Base-by-base conservation (phyloP, 2,888 invertebrate genomes). In the Cremastinae sp. region DNA sequence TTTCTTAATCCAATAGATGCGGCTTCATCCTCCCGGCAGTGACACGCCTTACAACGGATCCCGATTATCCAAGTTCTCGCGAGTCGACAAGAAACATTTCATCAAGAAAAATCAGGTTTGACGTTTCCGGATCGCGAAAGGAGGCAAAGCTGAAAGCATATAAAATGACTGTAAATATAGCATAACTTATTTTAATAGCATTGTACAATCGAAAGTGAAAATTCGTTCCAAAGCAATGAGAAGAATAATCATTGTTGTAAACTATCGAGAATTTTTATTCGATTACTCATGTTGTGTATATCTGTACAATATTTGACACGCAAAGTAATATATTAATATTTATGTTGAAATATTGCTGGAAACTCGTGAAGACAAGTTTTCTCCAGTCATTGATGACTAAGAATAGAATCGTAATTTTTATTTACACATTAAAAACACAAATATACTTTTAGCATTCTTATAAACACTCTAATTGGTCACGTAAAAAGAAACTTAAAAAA, bases 21-120 rank as follows among this genome's bases (percentile, higher is more conserved):
- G 94, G 82, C 91, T 93, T 83, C 92, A 93, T 88, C 94, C 94
- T 22, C 94, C 94, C 12, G 94, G 94, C 82, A 92, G 92, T 80
- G 93, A 93, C 62, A 89, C 90, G 47, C 91, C 92, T 1, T 92
- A 90, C 82, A 91, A 92, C 79, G 92, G 91, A 51, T 88, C 90
- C 47, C 89, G 91, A 68, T 84, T 93, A 54, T 89, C 90, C 78
- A 90, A 91, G 79, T 93, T 93, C 82, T 85, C 92, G 81, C 49
- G 16, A 28, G 20, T 5, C 20, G 73, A 74, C 47, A 91, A 90
- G 78, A 90, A 91, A 71, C 85, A 85, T 53, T 62, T 81, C 14
- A 68, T 82, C 10, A 84, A 85, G 45, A 84, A 83, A 76, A 83
- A 84, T 79, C 75, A 79, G 64, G 71, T 78, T 49, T 74, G 61